Conservation (phyloP, 2,113 vertebrate genomes). For the Pteruthius melanotis region DNA sequence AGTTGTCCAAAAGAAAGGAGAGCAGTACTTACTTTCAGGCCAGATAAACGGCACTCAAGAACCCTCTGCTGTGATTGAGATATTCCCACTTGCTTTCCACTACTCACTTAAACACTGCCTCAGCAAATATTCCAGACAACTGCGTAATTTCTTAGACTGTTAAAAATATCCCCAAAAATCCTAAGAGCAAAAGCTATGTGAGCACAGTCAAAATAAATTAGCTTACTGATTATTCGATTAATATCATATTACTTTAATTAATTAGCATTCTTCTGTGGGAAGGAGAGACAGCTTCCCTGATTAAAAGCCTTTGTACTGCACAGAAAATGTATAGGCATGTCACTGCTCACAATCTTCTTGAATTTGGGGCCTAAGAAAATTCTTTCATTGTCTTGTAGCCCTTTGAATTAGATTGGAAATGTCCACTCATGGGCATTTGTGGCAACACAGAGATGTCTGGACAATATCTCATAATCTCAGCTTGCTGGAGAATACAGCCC, state of each 20-base stretch:
- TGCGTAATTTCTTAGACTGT: background rate
- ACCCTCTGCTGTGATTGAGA: background rate
- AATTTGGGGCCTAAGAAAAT: background rate
- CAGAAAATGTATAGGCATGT: background rate
- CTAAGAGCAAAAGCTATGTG: background rate
- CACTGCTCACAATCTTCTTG: background rate
- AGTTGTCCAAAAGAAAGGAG: background rate
- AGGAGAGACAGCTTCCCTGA: background rate
- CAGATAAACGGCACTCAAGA: background rate
- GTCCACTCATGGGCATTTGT: background rate
- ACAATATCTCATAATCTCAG: background rate
- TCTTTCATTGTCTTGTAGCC: background rate
- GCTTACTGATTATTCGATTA: background rate
- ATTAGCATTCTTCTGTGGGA: background rate
- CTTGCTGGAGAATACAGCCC: background rate
- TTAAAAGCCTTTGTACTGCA: background rate
- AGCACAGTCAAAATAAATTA: background rate
- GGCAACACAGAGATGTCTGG: background rate
- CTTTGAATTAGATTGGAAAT: background rate
- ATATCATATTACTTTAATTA: background rate
- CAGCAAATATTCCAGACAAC: background rate
- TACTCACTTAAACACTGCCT: background rate
- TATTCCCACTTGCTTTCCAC: background rate
- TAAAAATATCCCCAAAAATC: background rate
- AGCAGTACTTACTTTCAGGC: background rate